phyloP scores from a whole-genome alignment of 2,797 vertebrate species.

The Delichon dasypus region DNA sequence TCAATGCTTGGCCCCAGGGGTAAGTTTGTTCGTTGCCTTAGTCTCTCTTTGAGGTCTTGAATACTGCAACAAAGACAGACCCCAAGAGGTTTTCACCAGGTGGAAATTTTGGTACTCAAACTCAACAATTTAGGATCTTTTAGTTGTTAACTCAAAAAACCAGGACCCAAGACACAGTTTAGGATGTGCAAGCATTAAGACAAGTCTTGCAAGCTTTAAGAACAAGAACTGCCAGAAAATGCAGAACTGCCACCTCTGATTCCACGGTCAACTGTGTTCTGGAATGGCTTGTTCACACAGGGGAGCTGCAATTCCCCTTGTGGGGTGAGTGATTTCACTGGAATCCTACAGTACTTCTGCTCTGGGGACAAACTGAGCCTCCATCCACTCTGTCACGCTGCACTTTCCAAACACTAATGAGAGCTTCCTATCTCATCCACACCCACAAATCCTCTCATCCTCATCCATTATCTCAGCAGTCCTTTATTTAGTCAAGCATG shows the following conservation, averaged over 20 bases:
- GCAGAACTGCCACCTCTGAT: constrained; percentile 10
- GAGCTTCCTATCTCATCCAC: background rate
- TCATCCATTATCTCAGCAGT: constrained; percentile 14
- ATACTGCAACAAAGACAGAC: constrained; percentile 79
- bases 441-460: constrained; percentile 15
- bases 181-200: constrained; percentile 39
- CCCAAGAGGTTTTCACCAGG: background rate
- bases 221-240: background rate
- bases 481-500: constrained; percentile 48
- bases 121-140: background rate
- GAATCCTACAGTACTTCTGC: background rate
- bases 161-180: constrained; percentile 39
- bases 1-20: constrained; percentile 93
- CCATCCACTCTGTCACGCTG: background rate
- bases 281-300: background rate
- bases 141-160: constrained; percentile 28
- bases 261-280: background rate
- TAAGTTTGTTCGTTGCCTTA: constrained; percentile 94
- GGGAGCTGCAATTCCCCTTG: background rate
- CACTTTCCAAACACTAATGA: background rate
- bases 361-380: background rate
- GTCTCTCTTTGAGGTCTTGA: constrained; percentile 95
- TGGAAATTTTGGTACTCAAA: background rate
- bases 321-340: background rate
- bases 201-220: constrained; percentile 40